A percentile compares a stretch with the other conserved stretches of the same genome.
phyloP scores from a whole-genome alignment of 2,113 vertebrate species.

The Oncorhynchus kisutch region DNA sequence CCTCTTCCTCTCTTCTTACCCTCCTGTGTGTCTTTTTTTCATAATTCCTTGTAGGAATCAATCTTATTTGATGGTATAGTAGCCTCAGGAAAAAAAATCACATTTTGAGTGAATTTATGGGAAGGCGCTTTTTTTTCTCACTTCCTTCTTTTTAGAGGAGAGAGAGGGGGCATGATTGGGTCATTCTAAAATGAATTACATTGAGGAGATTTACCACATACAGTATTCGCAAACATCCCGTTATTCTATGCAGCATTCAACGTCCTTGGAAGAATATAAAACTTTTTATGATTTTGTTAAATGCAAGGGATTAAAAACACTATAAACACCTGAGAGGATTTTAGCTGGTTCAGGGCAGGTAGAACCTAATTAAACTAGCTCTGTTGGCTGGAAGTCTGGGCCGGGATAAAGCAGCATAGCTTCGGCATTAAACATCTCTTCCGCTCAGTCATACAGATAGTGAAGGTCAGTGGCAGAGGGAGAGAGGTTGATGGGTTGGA shows the following conservation, averaged over 20 bases:
- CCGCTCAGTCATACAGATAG: background rate
- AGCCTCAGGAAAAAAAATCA: slow-evolving; percentile 28
- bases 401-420: slow-evolving; percentile 21
- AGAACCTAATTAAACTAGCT: slow-evolving; percentile 28
- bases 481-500: slow-evolving; percentile 13
- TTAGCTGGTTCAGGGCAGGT: slow-evolving; percentile 3
- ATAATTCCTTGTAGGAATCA: slow-evolving; percentile 33
- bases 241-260: too few species aligned
- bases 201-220: slow-evolving; percentile 12
- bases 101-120: slow-evolving; percentile 18
- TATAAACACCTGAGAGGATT: slow-evolving; percentile 44
- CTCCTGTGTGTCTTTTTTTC: slow-evolving; percentile 36
- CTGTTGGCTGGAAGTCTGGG: slow-evolving; percentile 13
- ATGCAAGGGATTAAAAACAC: slow-evolving; percentile 9
- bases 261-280: slow-evolving; percentile 7
- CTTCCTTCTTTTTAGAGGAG: slow-evolving; percentile 22
- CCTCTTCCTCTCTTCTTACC: background rate
- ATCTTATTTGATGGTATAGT: slow-evolving; percentile 33
- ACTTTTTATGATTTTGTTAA: slow-evolving; percentile 6
- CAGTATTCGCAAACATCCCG: background rate
- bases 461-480: slow-evolving; percentile 7
- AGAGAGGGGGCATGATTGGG: background rate
- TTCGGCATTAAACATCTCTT: slow-evolving; percentile 3
- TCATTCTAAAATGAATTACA: slow-evolving; percentile 28
- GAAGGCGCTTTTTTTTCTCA: slow-evolving; percentile 13